phyloP scores from a whole-genome alignment of 2,113 vertebrate species.

The Ahaetulla prasina region DNA sequence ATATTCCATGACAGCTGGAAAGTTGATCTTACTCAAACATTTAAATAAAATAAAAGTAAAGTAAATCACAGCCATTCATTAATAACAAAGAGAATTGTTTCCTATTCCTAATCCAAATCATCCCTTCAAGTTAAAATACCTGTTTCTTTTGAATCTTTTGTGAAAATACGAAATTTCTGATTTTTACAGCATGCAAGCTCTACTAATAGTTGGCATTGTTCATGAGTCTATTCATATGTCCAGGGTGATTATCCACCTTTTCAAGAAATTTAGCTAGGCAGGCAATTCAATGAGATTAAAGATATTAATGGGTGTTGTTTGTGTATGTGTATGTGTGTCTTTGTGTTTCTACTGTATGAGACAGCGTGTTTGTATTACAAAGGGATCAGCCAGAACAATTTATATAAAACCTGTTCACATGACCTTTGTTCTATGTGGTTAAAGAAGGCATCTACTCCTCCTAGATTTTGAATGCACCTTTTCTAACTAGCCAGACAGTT shows the following conservation, averaged over 20 bases:
- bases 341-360: neutral
- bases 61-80: neutral
- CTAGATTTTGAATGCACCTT: neutral
- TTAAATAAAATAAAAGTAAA: neutral
- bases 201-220: neutral
- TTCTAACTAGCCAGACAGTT: neutral
- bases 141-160: neutral
- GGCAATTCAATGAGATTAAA: neutral
- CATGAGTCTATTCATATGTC: neutral
- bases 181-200: neutral
- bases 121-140: neutral
- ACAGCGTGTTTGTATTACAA: neutral
- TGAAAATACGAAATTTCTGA: neutral
- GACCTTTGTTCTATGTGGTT: neutral
- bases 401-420: neutral
- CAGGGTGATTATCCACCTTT: no score
- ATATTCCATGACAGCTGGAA: neutral
- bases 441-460: neutral
- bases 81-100: neutral
- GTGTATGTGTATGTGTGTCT: neutral
- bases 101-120: constrained; percentile 13
- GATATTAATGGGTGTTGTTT: neutral
- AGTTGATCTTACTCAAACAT: neutral
- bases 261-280: no score
- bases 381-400: neutral